Conservation (phyloP, 1,140 invertebrate genomes). For the Parapsyche elsis region DNA sequence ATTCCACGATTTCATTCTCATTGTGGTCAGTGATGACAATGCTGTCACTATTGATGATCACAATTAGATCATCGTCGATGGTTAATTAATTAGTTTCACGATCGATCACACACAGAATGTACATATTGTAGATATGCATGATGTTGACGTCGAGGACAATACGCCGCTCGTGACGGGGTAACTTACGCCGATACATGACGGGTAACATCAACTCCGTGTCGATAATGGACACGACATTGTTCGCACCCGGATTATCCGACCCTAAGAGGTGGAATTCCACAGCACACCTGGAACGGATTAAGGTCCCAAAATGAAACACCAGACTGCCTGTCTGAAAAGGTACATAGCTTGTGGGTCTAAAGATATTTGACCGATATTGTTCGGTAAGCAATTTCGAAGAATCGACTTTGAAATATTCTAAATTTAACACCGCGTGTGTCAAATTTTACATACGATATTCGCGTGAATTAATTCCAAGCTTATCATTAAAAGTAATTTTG, state of each 20-base stretch:
- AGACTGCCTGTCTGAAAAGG: not conserved
- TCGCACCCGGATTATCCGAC: not conserved
- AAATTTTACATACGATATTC: not conserved
- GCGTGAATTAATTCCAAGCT: not conserved
- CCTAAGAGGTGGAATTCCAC: too few relatives aligned
- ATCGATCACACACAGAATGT: not conserved
- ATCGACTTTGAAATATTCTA: too few relatives aligned
- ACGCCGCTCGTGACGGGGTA: not conserved
- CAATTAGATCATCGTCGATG: slow-evolving; percentile 16
- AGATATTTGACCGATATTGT: too few relatives aligned
- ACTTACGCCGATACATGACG: not conserved
- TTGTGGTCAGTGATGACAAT: not conserved
- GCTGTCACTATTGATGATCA: not conserved
- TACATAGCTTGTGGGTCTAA: too few relatives aligned
- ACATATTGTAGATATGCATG: not conserved
- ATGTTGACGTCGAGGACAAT: not conserved
- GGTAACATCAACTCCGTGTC: not conserved
- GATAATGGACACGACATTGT: slow-evolving; percentile 17
- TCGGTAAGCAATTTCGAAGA: too few relatives aligned
- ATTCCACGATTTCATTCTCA: not conserved
- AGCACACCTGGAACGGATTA: slow-evolving; percentile 21
- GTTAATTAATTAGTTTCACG: not conserved
- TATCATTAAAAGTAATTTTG: not conserved
- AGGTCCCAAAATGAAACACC: not conserved
- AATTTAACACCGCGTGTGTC: too few relatives aligned